These are phyloP conservation scores for Aricia artaxerxes DNA, from an alignment of 2,888 invertebrate species.

Conservation along the genomic window DNA sequence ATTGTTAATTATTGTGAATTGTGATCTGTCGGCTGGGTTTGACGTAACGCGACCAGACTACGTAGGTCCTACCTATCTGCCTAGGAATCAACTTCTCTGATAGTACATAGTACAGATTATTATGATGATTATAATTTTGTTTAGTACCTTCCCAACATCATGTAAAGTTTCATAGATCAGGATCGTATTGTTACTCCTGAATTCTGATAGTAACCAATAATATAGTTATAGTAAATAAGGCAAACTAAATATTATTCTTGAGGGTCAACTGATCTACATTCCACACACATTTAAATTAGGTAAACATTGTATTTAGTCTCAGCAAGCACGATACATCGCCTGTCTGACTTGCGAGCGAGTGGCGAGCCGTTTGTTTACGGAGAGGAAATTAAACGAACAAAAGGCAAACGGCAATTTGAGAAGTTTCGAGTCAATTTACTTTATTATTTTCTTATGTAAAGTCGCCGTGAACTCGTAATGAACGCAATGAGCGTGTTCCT, in stretches of 20 bases:
- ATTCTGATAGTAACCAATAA: too few species aligned
- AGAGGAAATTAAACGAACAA: conserved; percentile 21
- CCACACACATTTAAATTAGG: neutral
- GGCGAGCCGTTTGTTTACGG: conserved; percentile 8
- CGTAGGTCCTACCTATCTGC: too few species aligned
- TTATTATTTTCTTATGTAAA: conserved; percentile 26
- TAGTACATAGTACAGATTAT: too few species aligned
- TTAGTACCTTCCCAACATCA: neutral
- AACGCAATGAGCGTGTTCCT: conserved; percentile 21
- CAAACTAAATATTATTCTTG: neutral
- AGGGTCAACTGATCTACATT: neutral
- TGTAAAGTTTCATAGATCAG: too few species aligned
- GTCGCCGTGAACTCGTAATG: conserved; percentile 15
- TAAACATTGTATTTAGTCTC: neutral
- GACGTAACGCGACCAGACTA: too few species aligned
- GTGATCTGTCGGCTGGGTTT: too few species aligned
- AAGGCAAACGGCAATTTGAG: conserved; percentile 7
- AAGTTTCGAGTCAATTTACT: conserved; percentile 14
- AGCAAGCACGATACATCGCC: neutral
- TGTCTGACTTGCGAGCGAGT: neutral
- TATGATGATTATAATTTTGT: neutral
- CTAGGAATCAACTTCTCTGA: too few species aligned
- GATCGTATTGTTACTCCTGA: too few species aligned
- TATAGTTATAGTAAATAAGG: too few species aligned
- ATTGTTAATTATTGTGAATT: too few species aligned